Percentiles rank a stretch among this genome's conserved stretches.
phyloP scores from a whole-genome alignment of 2,113 vertebrate species.

The Mobula hypostoma region DNA sequence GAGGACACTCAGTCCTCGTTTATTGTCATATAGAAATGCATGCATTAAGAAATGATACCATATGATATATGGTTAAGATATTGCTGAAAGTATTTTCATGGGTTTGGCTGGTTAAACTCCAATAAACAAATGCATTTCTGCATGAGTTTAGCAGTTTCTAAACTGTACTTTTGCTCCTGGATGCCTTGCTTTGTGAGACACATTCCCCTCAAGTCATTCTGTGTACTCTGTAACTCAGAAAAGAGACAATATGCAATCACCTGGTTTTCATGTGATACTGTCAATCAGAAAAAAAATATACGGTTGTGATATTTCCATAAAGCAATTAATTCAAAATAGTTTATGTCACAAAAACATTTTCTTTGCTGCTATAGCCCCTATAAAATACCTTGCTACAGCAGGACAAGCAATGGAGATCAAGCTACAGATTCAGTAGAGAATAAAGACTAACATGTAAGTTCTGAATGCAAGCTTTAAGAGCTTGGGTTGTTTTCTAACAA shows the following conservation, averaged over 20 bases:
- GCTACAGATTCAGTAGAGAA: neutral
- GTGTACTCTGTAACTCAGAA: neutral
- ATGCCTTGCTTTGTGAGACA: neutral
- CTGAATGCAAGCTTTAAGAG: constrained; percentile 22
- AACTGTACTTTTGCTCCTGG: neutral
- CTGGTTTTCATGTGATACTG: neutral
- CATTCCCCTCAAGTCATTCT: neutral
- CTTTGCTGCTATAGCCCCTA: neutral
- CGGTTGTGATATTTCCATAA: neutral
- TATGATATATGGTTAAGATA: neutral
- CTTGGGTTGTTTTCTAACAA: neutral
- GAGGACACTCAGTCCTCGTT: no score
- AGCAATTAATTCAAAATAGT: neutral
- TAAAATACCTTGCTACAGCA: neutral
- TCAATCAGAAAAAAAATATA: neutral
- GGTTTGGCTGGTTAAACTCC: neutral
- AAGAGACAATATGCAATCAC: neutral
- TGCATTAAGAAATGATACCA: no score
- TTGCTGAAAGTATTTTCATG: neutral
- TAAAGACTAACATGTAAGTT: constrained; percentile 22
- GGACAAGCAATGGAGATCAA: neutral
- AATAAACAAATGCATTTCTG: neutral
- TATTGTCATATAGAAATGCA: no score
- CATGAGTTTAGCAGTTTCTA: neutral
- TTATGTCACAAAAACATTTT: neutral